These are phyloP conservation scores for Lethocerus indicus DNA, from an alignment of 1,140 invertebrate genomes.

Conservation along the genomic window DNA sequence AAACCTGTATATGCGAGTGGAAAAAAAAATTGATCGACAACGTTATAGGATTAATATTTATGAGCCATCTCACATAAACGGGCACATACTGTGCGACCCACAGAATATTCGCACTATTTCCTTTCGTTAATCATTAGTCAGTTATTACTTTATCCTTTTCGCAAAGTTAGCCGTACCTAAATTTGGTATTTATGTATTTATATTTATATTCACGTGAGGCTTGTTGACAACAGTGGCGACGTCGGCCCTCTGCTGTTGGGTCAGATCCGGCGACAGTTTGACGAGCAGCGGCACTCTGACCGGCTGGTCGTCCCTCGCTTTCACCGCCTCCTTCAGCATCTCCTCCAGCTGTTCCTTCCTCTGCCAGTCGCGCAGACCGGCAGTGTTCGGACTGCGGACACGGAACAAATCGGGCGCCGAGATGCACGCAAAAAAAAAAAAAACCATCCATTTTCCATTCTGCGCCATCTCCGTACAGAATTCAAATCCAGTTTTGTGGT, in stretches of 20 bases:
- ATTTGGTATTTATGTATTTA: constrained; percentile 4
- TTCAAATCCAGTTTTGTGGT: no score
- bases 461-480: no score
- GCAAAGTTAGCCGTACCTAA: constrained; percentile 1
- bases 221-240: constrained; percentile 53
- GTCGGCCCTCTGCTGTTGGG: constrained; percentile 56
- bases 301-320: constrained; percentile 33
- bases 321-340: constrained; percentile 41
- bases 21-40: background rate
- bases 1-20: background rate
- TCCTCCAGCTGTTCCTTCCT: constrained; percentile 51
- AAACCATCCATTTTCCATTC: no score
- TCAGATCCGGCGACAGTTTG: constrained; percentile 89
- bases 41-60: no score
- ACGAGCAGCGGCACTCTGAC: constrained; percentile 53
- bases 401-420: no score
- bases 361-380: constrained; percentile 75
- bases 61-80: no score
- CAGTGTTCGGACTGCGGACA: constrained; percentile 82
- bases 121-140: no score
- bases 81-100: no score
- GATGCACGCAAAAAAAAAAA: no score
- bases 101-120: no score
- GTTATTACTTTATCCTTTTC: no score
- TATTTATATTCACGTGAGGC: constrained; percentile 23